phyloP scores from a whole-genome alignment of 2,888 invertebrate genomes.

The Gymnocheta viridis region DNA sequence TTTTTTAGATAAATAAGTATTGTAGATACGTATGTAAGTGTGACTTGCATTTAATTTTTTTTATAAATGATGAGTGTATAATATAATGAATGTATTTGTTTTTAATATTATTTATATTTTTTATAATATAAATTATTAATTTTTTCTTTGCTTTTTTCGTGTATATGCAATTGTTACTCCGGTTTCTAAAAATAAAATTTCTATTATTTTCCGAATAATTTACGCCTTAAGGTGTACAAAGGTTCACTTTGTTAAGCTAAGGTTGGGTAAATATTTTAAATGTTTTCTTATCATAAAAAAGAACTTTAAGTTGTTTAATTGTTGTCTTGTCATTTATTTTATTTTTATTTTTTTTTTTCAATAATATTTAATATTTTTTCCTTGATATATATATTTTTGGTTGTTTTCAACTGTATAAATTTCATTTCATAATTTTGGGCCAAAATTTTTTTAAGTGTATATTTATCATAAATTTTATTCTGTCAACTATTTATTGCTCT shows the following conservation, averaged over 20 bases:
- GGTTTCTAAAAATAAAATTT: conserved; percentile 64
- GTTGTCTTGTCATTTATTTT: conserved; percentile 59
- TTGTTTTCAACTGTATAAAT: conserved; percentile 69
- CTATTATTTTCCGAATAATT: conserved; percentile 33
- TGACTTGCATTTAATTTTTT: conserved; percentile 42
- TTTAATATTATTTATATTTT: conserved; percentile 17
- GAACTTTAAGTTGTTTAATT: conserved; percentile 57
- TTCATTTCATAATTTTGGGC: conserved; percentile 67
- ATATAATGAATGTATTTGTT: conserved; percentile 50
- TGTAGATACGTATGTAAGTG: conserved; percentile 56
- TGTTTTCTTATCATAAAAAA: conserved; percentile 45
- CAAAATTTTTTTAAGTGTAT: conserved; percentile 70
- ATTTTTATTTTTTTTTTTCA: conserved; percentile 56
- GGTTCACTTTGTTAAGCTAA: conserved; percentile 33
- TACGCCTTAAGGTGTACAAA: conserved; percentile 40
- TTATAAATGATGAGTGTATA: conserved; percentile 63
- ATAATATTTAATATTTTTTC: conserved; percentile 60
- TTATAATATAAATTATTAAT: conserved; percentile 43
- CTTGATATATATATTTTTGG: conserved; percentile 55
- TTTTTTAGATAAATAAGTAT: conserved; percentile 56
- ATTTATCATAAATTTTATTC: conserved; percentile 64
- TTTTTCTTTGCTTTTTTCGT: conserved; percentile 19
- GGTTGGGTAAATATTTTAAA: conserved; percentile 35
- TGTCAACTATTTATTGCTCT: conserved; percentile 71
- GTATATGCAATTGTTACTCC: conserved; percentile 64